Conservation (phyloP, 2,797 vertebrate genomes). For the Paedocypris micromegethes region DNA sequence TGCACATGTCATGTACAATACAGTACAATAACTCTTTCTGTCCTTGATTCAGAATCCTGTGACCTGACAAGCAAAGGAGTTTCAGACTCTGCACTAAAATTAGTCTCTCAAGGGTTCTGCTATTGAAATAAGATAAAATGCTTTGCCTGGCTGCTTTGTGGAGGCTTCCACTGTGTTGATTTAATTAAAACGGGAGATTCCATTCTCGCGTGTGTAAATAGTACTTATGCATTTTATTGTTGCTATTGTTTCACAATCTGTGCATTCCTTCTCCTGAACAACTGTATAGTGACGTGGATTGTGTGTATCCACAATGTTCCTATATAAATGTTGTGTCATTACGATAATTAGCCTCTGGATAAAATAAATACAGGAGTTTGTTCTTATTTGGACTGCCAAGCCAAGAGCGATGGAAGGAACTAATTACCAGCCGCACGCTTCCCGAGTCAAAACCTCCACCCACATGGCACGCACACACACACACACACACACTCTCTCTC, state of each 20-base stretch:
- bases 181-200: slow-evolving; percentile 20
- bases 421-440: slow-evolving; percentile 49
- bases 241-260: too few relatives aligned
- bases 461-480: slow-evolving; percentile 14
- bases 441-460: slow-evolving; percentile 36
- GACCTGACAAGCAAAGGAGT: not conserved
- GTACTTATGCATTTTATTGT: too few relatives aligned
- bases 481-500: not conserved
- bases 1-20: slow-evolving; percentile 2
- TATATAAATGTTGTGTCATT: slow-evolving; percentile 45
- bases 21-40: not conserved
- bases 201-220: not conserved
- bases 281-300: slow-evolving; percentile 27
- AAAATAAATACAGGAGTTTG: slow-evolving; percentile 42
- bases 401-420: slow-evolving; percentile 41
- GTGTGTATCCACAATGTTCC: slow-evolving; percentile 25
- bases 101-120: not conserved
- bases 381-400: slow-evolving; percentile 40
- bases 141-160: not conserved
- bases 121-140: not conserved
- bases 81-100: slow-evolving; percentile 2
- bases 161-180: slow-evolving; percentile 11
- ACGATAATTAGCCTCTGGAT: slow-evolving; percentile 45
- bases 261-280: not conserved
- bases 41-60: not conserved